Base-by-base conservation (phyloP, 2,888 invertebrate genomes). In the Matsumyia berberina region DNA sequence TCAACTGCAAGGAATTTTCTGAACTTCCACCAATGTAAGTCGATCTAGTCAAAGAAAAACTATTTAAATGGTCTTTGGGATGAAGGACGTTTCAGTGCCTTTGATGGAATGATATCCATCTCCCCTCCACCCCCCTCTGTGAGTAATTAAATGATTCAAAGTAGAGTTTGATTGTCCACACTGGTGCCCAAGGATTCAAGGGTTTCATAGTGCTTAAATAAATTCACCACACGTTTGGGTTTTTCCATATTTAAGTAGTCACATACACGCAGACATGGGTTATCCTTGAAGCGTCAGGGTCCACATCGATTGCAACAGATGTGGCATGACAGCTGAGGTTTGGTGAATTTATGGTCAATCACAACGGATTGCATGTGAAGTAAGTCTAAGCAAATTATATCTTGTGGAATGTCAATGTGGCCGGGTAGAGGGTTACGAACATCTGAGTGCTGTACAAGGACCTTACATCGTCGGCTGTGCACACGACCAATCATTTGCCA, bases 221-320 rank as follows among this genome's bases (percentile, higher is more conserved):
- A 70, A 70, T 70, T 77, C 69, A 53, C 44, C 77, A 70, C 70
- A 77, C 70, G 69, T 70, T 62, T 60, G 53, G 42, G 58, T 29
- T 70, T 44, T 55, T 19, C 39, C 44, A 46, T 39, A 46, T 70
- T 70, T 55, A 55, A 78, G 70, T 55, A 62, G 60, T 62, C 46
- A 55, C 44, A 60, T 12, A 55, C 17, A 35, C n/a, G 4, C 24
- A 24, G 2, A 24, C 24, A 24, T 4, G 11, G 44, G 44, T 24
- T 11, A 39, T 62, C 70, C 60, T 35, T 33, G 39, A 39, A 49
- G 49, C 33, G 60, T 46, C 15, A 55, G 53, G 70, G 60, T 62
- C 77, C 62, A 70, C 77, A 79, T 24, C 57, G 39, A 64, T 62
- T 64, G 39, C 64, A 64, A 57, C 64, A 57, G 64, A 72, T 79